Base-by-base conservation (phyloP, 2,888 invertebrate genomes). In the Leptopilina myrica region DNA sequence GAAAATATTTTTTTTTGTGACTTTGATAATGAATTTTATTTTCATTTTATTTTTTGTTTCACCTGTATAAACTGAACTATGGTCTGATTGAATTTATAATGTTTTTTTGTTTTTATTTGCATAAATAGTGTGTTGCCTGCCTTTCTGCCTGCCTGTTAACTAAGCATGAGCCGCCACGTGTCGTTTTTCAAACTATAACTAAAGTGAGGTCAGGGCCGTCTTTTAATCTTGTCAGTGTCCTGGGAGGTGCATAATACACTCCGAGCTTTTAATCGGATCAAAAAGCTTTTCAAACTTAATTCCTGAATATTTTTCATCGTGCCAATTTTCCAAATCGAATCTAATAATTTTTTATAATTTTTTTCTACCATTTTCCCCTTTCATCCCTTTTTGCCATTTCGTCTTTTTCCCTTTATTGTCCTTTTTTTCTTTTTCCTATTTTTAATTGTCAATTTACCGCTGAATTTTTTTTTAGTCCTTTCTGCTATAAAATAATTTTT, bases 211-310 rank as follows among this genome's bases (percentile, higher is more conserved):
- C 73, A 73, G 73, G 73, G 73, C 53, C 53, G 73, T 14, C n/a
- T 49, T 73, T 73, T 73, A 73, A 73, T 73, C 56, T 73, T 56
- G 56, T 73, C 73, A 73, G 73, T 26, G 73, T 26, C 40, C 56
- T 73, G n/a, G 40, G 33, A 49, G 49, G 73, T 56, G 40, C 33
- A 33, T 73, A 26, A 73, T 56, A 73, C 5, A 14, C 26, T n/a
- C 33, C 8, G 56, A 73, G 56, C 73, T 56, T 33, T 73, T 73
- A 73, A 56, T 73, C 33, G 33, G 9, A 73, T 73, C 56, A 69
- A 26, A 26, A 53, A 69, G 53, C 14, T 14, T 26, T 26, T 14
- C 43, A 15, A 67, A 67, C n/a, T 43, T n/a, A 9, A 15, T 7
- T 33, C 33, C 33, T 4, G 33, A 33, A 33, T 33, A 33, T 33